phyloP scores from a whole-genome alignment of 30 jellyfish, hydroid and myxozoan genomes.

The Hydra vulgaris region DNA sequence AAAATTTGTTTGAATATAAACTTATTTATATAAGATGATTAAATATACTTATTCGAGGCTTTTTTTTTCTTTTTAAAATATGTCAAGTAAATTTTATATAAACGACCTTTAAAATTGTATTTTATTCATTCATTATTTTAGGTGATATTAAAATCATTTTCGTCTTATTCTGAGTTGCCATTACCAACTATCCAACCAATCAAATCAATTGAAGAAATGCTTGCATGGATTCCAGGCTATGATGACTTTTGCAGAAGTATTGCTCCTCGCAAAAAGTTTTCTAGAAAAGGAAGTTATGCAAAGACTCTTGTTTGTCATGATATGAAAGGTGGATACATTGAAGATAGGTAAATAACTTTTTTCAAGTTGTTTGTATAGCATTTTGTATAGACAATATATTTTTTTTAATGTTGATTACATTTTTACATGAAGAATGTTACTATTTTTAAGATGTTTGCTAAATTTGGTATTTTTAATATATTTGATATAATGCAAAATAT shows the following conservation, averaged over 20 bases:
- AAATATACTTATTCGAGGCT: too few relatives aligned
- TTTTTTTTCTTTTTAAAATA: background rate
- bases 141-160: background rate
- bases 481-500: too few relatives aligned
- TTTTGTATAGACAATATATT: background rate
- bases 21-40: too few relatives aligned
- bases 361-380: too few relatives aligned
- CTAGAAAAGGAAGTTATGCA: constrained; percentile 31
- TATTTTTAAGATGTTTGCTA: too few relatives aligned
- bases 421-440: background rate
- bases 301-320: constrained; percentile 89
- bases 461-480: too few relatives aligned
- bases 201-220: constrained; percentile 26
- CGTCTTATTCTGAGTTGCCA: background rate
- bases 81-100: background rate
- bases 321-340: constrained; percentile 84
- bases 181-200: constrained; percentile 56
- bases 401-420: background rate
- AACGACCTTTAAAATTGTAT: background rate
- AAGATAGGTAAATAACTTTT: constrained; percentile 90
- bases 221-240: constrained; percentile 58
- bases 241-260: constrained; percentile 53
- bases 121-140: too few relatives aligned
- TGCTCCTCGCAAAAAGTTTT: constrained; percentile 14
- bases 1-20: too few relatives aligned